Evolutionary conservation across 2,797 vertebrate species (phyloP), one percentile per base, ranked within the genome.

Genomic region (Halcyon smyrnensis): DNA sequence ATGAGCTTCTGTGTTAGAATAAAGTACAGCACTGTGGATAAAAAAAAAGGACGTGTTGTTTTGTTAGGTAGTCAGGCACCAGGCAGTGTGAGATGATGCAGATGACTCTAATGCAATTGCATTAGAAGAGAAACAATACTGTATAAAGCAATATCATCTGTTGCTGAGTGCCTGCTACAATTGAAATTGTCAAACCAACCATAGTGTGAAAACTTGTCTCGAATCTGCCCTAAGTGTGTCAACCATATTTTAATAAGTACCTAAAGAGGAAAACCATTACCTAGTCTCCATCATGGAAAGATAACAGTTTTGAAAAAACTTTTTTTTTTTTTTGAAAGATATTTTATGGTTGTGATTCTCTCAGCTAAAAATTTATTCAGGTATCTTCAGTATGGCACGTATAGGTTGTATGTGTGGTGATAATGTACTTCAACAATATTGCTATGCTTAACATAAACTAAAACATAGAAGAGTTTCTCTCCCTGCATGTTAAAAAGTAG

Each of bases 1-100:
- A 37, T 77, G 59, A 46, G 4, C 45, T 46, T 32, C 3, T 36
- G 8, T 17, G 5, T 39, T 84, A 64, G 28, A 84, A 73, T 37
- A 54, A 77, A 45, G 21, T 24, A 50, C 28, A 77, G 36, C 36
- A 74, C 8, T 11, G 24, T 17, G 19, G 79, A 41, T 74, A 3
- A 15, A 60, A 60, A 62, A 77, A 64, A 37, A 85, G 12, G n/a
- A 12, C 30, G 18, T 70, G 28, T 8, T 77, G 12, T 39, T 77
- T 32, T 64, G 3, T 60, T 81, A 73, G 37, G 19, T 37, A 36
- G n/a, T 60, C 28, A 23, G 34, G 3, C 0, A 0, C 60, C 43
- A 59, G 50, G 28, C n/a, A 65, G 23, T 59, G 45, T 41, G 59
- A 87, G 53, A 36, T 56, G 57, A 15, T 80, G 76, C 62, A 16